Conservation (phyloP, 2,113 vertebrate species). For the Nansenia antarctica region DNA sequence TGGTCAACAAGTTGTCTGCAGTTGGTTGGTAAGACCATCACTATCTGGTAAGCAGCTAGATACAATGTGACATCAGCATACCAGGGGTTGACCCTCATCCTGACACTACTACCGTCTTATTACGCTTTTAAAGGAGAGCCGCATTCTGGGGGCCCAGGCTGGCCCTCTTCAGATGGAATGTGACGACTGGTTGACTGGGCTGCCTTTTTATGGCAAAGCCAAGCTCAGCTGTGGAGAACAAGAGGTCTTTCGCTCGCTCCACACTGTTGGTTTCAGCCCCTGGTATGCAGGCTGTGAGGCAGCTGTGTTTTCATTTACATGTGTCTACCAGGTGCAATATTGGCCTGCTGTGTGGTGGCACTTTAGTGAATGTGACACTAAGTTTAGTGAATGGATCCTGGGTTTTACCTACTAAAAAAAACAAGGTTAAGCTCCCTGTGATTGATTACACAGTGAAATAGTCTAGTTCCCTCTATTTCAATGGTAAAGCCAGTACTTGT, state of each 20-base stretch:
- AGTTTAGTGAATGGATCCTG: neutral
- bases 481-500: too few species aligned
- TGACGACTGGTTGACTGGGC: slow-evolving; percentile 6
- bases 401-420: too few species aligned
- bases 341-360: neutral
- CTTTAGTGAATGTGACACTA: neutral
- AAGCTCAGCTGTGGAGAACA: slow-evolving; percentile 33
- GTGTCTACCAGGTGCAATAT: slow-evolving; percentile 21
- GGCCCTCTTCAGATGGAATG: slow-evolving; percentile 24
- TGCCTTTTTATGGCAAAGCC: slow-evolving; percentile 70
- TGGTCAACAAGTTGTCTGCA: neutral
- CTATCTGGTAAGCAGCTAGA: neutral
- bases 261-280: slow-evolving; percentile 14
- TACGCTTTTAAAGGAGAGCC: neutral
- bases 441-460: too few species aligned
- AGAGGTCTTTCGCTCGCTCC: slow-evolving; percentile 15
- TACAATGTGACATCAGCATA: neutral
- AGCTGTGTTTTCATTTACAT: slow-evolving; percentile 39
- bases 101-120: neutral
- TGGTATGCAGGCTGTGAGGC: slow-evolving; percentile 26
- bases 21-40: neutral
- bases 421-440: too few species aligned
- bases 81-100: neutral
- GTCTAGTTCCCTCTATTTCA: too few species aligned
- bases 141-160: neutral